Base-by-base conservation (phyloP, 2,888 invertebrate species). In the Linyphia triangularis region DNA sequence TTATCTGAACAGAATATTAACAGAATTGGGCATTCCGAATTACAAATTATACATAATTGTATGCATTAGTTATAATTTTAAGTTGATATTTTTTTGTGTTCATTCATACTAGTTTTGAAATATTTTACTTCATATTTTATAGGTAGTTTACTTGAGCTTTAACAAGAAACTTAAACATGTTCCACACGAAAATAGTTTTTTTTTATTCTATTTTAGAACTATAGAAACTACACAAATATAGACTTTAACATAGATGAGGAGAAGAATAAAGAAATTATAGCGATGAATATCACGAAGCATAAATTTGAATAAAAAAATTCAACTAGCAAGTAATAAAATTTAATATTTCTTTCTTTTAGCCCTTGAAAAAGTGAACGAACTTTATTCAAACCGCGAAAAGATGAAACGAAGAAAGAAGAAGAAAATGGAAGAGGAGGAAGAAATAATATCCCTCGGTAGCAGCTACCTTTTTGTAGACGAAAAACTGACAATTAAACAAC, bases 401-500 rank as follows among this genome's bases (percentile, higher is more conserved):
- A 88, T 77, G 88, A 88, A 88, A 70, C 75, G 82, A 1, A 75
- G 82, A 2, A 86, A 86, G 59, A 82, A 82, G 77, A 88, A 88
- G 63, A 88, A 83, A 30, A n/a, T 30, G 7, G 82, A 82, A 13
- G 88, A 88, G 7, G 88, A 88, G 37, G 88, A 88, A 40, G 88
- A 88, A 33, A 82, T 77, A 5, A 28, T 82, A 7, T 88, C 88
- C 0, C 9, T 69, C 22, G 88, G 82, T 3, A 88, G 88, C n/a
- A 88, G 88, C 24, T 82, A 88, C 28, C 70, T 88, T 2, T 88
- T 88, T 61, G 82, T 75, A n/a, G 88, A 88, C 22, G 88, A 88
- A 43, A 88, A 88, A 33, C 24, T 88, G n/a, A 88, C 88, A 6
- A 77, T 88, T 30, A 77, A 65, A 22, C 61, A 83, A 51, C 61